Base-by-base conservation (phyloP, 1,140 invertebrate genomes). In the Ostrea edulis region DNA sequence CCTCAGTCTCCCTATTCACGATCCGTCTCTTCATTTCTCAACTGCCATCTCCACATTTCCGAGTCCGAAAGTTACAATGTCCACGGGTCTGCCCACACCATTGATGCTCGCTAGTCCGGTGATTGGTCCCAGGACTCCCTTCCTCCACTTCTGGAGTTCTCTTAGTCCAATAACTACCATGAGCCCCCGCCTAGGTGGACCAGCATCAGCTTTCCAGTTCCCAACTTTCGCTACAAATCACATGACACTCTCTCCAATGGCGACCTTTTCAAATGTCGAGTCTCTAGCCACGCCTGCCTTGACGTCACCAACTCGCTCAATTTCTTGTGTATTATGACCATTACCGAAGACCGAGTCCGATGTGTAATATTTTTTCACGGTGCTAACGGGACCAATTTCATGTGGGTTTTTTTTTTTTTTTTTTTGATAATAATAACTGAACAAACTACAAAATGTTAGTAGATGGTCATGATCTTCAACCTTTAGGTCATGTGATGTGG, bases 81-180 rank as follows among this genome's bases (percentile, higher is more conserved):
- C 91, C 14, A 53, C 88, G 0, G 89, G 90, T 14, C 84, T 92
- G 44, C 89, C 87, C 12, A 93, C 92, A 11, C 92, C 93, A 8
- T 68, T 93, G 51, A 87, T 93, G 35, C 85, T 93, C 9, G 87
- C 92, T 17, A 93, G 92, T 91, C 93, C 93, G 58, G 91, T 93
- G 77, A 90, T 90, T n/a, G 87, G 86, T 9, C 90, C 91, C 22
- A 88, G 91, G 51, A 92, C 91, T 29, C 92, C 93, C 22, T 90
- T 91, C 65, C 91, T 94, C n/a, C 92, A 93, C 85, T 94, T 94
- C 88, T 94, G 93, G 93, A 93, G 92, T 71, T 94, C 93, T 2
- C 88, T 94, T 0, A 93, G 92, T 86, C 93, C 93, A 0, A 92
- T 93, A 7, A 91, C 92, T 58, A 93, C 93, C 11, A 89, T 93